These are phyloP conservation scores for Hemistola chrysoprasaria DNA, from an alignment of 2,888 invertebrate genomes.

Conservation along the genomic window DNA sequence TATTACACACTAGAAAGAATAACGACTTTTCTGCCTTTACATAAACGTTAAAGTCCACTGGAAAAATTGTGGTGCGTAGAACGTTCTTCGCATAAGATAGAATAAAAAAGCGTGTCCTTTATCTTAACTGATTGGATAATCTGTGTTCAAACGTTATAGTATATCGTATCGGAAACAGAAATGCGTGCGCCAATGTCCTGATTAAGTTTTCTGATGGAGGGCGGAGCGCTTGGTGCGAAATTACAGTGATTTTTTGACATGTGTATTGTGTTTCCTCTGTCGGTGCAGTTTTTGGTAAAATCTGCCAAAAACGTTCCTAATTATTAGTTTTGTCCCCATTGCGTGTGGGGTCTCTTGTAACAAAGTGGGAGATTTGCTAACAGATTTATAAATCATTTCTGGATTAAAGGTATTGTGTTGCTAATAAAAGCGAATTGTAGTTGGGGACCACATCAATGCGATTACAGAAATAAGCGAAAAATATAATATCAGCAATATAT, in stretches of 20 bases:
- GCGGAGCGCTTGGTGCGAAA: constrained; percentile 63
- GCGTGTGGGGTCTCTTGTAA: constrained; percentile 42
- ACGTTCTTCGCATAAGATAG: constrained; percentile 35
- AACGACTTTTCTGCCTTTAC: constrained; percentile 37
- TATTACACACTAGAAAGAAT: constrained; percentile 35
- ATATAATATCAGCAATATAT: too few species aligned
- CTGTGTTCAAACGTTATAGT: constrained; percentile 78
- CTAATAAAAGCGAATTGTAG: constrained; percentile 35
- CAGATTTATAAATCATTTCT: constrained; percentile 54
- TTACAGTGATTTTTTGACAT: constrained; percentile 77
- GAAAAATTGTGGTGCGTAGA: constrained; percentile 49
- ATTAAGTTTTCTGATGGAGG: constrained; percentile 72
- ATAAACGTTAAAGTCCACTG: constrained; percentile 44
- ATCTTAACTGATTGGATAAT: constrained; percentile 83
- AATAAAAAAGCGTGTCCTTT: constrained; percentile 78
- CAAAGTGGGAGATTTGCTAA: constrained; percentile 50
- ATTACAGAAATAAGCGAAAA: constrained; percentile 8
- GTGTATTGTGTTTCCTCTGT: constrained; percentile 67
- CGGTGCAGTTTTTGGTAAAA: constrained; percentile 63
- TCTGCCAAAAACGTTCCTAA: constrained; percentile 70
- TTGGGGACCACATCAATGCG: constrained; percentile 14
- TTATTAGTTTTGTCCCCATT: constrained; percentile 68
- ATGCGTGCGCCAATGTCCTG: constrained; percentile 70
- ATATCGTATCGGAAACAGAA: constrained; percentile 80
- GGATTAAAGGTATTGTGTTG: constrained; percentile 47